Base-by-base conservation (phyloP, 2,888 invertebrate species). In the Suillia variegata region DNA sequence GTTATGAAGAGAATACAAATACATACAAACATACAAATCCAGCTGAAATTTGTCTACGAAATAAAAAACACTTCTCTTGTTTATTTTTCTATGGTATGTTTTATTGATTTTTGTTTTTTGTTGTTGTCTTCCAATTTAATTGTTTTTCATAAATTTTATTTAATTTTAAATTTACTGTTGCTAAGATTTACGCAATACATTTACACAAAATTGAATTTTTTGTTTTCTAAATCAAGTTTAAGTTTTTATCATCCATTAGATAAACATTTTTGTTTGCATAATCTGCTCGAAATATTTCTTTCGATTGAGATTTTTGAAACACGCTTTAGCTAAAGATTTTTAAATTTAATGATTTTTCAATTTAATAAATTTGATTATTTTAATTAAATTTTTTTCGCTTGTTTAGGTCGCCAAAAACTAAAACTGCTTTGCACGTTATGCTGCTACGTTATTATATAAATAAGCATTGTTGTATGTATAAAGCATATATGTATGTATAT, bases 281-380 rank as follows among this genome's bases (percentile, higher is more conserved):
- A n/a, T n/a, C n/a, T n/a, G n/a, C n/a, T n/a, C n/a, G n/a, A n/a
- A n/a, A n/a, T n/a, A n/a, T n/a, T n/a, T n/a, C 31, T 8, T 8
- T 31, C 31, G 12, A 31, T n/a, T n/a, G n/a, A n/a, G n/a, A n/a
- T n/a, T 26, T 26, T 26, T 12, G 6, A 48, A 61, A 57, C 24
- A 10, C 34, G 1, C 1, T 24, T 50, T n/a, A 3, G 15, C 52
- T 51, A 61, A 53, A 45, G 58, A 56, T 57, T 58, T 53, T 56
- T 54, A 54, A 42, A 50, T 61, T 48, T 60, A 58, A 62, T 58
- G 58, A 60, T 59, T 33, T 58, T 54, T 59, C 34, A 34, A n/a
- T n/a, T 52, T 61, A 58, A 58, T 34, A 21, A 15, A 45, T 61
- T 60, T 62, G 58, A 42, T 48, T 54, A 54, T n/a, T 61, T 49